A percentile compares a stretch with the other conserved stretches of the same genome.
Evolutionary conservation across 2,113 vertebrate species (phyloP).

Genomic region (Regulus satrapa): DNA sequence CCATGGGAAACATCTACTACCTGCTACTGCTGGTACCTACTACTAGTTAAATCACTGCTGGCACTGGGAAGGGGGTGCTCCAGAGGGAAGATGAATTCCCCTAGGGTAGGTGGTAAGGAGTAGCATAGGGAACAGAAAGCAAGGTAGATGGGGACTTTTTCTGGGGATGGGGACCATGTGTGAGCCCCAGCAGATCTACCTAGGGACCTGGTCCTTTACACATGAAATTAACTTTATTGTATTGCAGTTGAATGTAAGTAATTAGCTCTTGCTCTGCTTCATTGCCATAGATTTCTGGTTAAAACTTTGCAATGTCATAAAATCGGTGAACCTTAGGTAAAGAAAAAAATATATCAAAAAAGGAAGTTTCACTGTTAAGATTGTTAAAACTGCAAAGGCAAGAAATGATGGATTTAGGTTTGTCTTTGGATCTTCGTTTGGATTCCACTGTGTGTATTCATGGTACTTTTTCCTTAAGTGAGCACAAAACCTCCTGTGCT

Average conservation of each 20-base stretch:
- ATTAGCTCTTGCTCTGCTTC: neutral
- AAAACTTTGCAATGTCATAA: neutral
- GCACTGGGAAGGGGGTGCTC: neutral
- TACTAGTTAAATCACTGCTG: neutral
- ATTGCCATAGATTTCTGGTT: neutral
- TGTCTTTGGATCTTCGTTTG: neutral
- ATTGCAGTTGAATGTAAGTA: neutral
- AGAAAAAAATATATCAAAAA: neutral
- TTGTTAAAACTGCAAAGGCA: neutral
- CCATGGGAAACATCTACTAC: fast-evolving
- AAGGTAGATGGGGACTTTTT: neutral
- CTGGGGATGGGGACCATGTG: fast-evolving
- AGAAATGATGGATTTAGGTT: neutral
- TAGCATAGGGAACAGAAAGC: neutral
- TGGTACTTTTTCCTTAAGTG: neutral
- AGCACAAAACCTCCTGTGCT: neutral
- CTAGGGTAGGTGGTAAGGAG: neutral
- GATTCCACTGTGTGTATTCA: neutral
- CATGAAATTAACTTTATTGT: neutral
- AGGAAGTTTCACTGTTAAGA: neutral
- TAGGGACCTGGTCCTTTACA: neutral
- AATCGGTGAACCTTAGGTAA: neutral
- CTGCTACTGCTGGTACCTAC: fast-evolving
- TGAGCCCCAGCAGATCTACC: neutral
- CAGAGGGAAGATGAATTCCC: neutral